Conservation (phyloP, 1,140 invertebrate genomes). For the Drosophila kurseongensis region DNA sequence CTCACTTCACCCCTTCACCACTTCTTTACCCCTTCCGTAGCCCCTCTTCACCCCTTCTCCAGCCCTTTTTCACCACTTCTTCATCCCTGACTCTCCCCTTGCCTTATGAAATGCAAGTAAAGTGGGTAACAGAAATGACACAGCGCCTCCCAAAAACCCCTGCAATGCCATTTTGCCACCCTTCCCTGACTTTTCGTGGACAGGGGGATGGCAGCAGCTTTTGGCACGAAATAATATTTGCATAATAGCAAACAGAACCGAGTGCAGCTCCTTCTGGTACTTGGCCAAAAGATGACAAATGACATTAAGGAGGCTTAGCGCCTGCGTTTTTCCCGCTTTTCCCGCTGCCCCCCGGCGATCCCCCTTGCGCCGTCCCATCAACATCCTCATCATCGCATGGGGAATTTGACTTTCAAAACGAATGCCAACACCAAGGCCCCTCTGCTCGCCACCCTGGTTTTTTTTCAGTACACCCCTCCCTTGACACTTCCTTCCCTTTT, state of each 20-base stretch:
- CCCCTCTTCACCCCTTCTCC: background rate
- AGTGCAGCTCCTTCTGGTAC: constrained; percentile 47
- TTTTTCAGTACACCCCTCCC: background rate
- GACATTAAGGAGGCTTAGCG: constrained; percentile 77
- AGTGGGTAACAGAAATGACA: background rate
- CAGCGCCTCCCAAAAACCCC: background rate
- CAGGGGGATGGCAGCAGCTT: constrained; percentile 12
- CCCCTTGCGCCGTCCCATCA: constrained; percentile 8
- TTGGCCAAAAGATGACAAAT: constrained; percentile 75
- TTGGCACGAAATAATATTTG: constrained; percentile 77
- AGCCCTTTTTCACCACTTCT: background rate
- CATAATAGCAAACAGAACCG: constrained; percentile 72
- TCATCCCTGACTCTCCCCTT: background rate
- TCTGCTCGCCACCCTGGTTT: background rate
- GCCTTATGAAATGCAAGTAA: background rate
- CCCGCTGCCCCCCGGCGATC: background rate
- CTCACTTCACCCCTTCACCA: no score
- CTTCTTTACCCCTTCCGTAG: background rate
- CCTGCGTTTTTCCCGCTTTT: constrained; percentile 39
- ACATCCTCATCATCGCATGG: constrained; percentile 30
- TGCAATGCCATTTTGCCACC: background rate
- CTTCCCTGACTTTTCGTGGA: background rate
- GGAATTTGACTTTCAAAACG: constrained; percentile 65
- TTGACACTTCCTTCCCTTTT: background rate
- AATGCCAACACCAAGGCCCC: constrained; percentile 8